Base-by-base conservation (phyloP, 35 echinoderm and acorn worm genomes). In the Chiridota heheva region DNA sequence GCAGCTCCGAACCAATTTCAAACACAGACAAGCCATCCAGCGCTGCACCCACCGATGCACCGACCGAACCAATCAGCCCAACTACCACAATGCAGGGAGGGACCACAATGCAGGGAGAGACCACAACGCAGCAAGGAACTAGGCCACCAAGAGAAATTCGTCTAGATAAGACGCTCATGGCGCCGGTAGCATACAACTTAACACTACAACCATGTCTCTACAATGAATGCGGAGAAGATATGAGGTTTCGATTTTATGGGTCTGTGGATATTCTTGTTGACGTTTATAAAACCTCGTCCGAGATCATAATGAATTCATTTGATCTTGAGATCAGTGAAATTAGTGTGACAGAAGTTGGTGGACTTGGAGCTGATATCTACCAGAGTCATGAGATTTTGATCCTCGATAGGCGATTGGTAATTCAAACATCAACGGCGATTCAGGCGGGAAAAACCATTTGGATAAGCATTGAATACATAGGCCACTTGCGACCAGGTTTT, bases 191-290 rank as follows among this genome's bases (percentile, higher is more conserved):
- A 33, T 98, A 98, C 35, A 72, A 79, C 28, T 59, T 98, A 22
- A 44, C 36, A 6, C 47, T 98, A 30, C 70, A 88, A 37, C 95
- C 95, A 4, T 98, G 86, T 31, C 47, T 98, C 24, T 78, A 91
- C 30, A 36, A 60, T 0, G 86, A 89, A 35, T 78, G 75, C 10
- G 53, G 36, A 15, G 67, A 48, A 22, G 69, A 81, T 25, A 77
- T 76, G 47, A 25, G 43, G 30, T 98, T 98, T 29, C 88, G 81
- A 28, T 98, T 98, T 72, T 90, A 98, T 65, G 95, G 95, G n/a
- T 47, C 13, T 18, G 89, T 98, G 15, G 78, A 71, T 5, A 98
- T 98, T 34, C 67, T 60, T 13, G 67, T 98, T 32, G 58, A 70
- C 16, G 74, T 86, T 57, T 29, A 59, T 5, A 40, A 85, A 55